A percentile compares a stretch with the other conserved stretches of the same genome.
Conservation (phyloP, 2,888 invertebrate species). For the Coleophora deauratella region DNA sequence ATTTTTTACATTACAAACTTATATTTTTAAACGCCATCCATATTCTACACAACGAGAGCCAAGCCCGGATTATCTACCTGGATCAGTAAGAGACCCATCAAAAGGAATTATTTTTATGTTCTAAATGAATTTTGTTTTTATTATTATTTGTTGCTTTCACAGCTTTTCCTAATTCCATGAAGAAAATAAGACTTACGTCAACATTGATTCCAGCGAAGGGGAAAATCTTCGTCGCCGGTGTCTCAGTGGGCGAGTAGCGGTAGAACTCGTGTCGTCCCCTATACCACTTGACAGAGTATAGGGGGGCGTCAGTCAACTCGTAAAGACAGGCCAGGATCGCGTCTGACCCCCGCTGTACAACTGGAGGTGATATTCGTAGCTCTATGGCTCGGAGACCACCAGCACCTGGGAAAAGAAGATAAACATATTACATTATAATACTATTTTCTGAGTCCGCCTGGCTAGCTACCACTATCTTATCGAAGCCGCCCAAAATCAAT, state of each 20-base stretch:
- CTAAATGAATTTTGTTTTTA: too few relatives aligned
- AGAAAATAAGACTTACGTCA: constrained; percentile 72
- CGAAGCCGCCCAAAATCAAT: too few relatives aligned
- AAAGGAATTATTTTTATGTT: too few relatives aligned
- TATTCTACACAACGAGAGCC: too few relatives aligned
- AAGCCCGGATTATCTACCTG: too few relatives aligned
- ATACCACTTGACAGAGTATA: constrained; percentile 82
- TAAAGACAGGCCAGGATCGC: constrained; percentile 76
- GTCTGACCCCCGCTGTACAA: constrained; percentile 75
- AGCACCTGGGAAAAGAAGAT: constrained; percentile 33
- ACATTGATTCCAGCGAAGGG: constrained; percentile 78
- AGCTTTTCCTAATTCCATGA: too few relatives aligned
- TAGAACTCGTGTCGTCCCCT: constrained; percentile 80
- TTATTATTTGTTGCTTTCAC: too few relatives aligned
- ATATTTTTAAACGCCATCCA: too few relatives aligned
- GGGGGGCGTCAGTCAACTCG: constrained; percentile 77
- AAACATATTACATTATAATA: not conserved
- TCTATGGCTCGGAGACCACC: constrained; percentile 71
- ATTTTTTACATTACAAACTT: too few relatives aligned
- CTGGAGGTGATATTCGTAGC: constrained; percentile 75
- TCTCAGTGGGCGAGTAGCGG: constrained; percentile 77
- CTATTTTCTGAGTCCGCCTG: too few relatives aligned
- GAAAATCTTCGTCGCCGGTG: constrained; percentile 78
- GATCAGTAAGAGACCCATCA: too few relatives aligned
- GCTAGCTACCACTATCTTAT: too few relatives aligned